Evolutionary conservation across 2,888 invertebrate genomes (phyloP), one percentile per base, ranked within the genome.

Genomic region (Drosophila pseudotalamancana): DNA sequence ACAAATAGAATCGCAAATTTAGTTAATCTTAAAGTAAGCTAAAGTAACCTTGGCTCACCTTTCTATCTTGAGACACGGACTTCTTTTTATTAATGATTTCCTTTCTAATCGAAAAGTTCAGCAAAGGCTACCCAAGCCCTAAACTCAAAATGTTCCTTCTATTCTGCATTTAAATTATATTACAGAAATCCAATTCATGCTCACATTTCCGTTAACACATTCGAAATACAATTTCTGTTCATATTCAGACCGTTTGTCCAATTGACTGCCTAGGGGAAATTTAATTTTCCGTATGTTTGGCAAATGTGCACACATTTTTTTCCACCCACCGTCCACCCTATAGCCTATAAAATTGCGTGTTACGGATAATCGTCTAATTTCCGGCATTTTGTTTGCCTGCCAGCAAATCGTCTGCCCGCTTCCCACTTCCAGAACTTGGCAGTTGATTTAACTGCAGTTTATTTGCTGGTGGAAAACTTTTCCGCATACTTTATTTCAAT

Each of bases 281-380:
- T 85, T 50, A 56, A 79, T 85, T 81, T 72, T 68, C 73, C 73
- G 62, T 68, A 29, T 60, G 39, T 54, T 48, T 56, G 40, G 40
- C 55, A 37, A 67, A 67, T 65, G 18, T 35, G 45, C 21, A 19
- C 31, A 23, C 14, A 35, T n/a, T 29, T 55, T 50, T 32, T 23
- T 25, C 8, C 31, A 6, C 34, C 9, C 6, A 31, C 12, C 6
- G 12, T 19, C 12, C 35, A 18, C 18, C 18, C 11, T 6, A 23
- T 4, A 12, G 11, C 12, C n/a, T 34, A 29, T 55, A 16, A 14
- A 16, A 39, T 45, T 43, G 42, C 35, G 50, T 68, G 37, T 21
- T 56, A 39, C 43, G 61, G 64, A 70, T 81, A 85, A 84, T 69
- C 72, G 69, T n/a, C 64, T 65, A 67, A 82, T 82, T 79, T 85